These are phyloP conservation scores for Escarpia spicata DNA, from an alignment of 2,888 invertebrate species.

Conservation along the genomic window DNA sequence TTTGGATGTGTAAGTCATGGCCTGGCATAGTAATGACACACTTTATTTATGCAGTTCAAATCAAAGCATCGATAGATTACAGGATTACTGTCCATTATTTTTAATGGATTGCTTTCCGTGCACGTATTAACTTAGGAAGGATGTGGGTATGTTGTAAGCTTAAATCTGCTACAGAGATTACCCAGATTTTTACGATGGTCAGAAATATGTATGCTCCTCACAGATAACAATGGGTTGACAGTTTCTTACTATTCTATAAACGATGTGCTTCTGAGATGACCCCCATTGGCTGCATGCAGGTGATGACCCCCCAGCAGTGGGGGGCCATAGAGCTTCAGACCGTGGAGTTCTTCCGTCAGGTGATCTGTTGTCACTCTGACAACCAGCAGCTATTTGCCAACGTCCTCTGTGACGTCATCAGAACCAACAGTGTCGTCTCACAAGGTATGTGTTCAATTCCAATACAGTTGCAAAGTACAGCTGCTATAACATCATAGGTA, in stretches of 20 bases:
- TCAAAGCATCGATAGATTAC: too few species aligned
- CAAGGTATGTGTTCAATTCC: constrained; percentile 59
- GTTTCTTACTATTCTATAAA: neutral
- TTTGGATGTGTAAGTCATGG: too few species aligned
- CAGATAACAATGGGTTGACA: neutral
- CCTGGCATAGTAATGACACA: too few species aligned
- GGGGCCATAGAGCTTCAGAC: constrained; percentile 70
- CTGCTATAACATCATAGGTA: too few species aligned
- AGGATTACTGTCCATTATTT: too few species aligned
- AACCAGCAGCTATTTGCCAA: constrained; percentile 86
- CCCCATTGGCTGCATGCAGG: constrained; percentile 41
- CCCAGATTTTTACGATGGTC: neutral
- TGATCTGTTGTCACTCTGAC: constrained; percentile 83
- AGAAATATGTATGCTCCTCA: neutral
- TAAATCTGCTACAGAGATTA: neutral
- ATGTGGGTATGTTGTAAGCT: neutral
- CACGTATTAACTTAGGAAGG: too few species aligned
- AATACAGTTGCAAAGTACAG: too few species aligned
- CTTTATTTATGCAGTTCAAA: too few species aligned
- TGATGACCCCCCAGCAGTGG: constrained; percentile 56
- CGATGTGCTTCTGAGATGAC: neutral
- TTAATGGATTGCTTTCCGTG: too few species aligned
- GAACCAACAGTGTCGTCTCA: constrained; percentile 67
- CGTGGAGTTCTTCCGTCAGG: constrained; percentile 83
- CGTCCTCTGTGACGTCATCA: constrained; percentile 81